A percentile compares a stretch with the other conserved stretches of the same genome.
Conservation (phyloP, 1,140 invertebrate species). For the Calephelis nemesis region DNA sequence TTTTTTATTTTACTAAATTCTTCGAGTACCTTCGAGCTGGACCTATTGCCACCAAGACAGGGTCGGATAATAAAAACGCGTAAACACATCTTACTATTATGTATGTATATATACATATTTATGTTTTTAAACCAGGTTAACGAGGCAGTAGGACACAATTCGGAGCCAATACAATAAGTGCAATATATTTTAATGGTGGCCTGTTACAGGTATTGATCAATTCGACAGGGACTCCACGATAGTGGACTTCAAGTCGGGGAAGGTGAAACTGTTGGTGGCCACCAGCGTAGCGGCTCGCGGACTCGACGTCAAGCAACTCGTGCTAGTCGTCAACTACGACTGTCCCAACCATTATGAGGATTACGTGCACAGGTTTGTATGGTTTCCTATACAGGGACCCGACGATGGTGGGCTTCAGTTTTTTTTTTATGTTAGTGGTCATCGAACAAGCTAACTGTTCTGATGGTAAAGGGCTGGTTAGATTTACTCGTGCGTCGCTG, state of each 20-base stretch:
- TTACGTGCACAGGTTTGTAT: conserved; percentile 92
- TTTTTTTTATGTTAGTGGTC: too few species aligned
- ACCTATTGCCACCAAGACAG: too few species aligned
- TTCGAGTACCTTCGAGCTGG: too few species aligned
- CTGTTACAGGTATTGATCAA: conserved; percentile 92
- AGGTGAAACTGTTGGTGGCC: conserved; percentile 91
- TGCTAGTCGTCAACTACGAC: conserved; percentile 99
- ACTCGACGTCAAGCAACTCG: conserved; percentile 98
- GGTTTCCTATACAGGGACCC: not conserved
- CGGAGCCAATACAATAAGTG: conserved; percentile 30
- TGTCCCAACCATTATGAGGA: conserved; percentile 99
- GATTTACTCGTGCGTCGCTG: too few species aligned
- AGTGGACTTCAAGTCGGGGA: conserved; percentile 97
- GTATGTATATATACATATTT: not conserved
- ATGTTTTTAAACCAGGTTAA: not conserved
- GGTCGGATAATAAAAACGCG: too few species aligned
- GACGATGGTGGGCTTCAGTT: too few species aligned
- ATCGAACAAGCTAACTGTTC: not conserved
- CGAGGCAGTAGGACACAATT: not conserved
- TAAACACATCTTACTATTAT: not conserved
- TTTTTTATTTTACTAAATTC: too few species aligned
- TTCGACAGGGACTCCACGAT: conserved; percentile 99
- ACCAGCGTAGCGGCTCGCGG: conserved; percentile 98
- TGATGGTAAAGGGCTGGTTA: not conserved
- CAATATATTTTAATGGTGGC: conserved; percentile 61